These are phyloP conservation scores for Ascidia mentula DNA, from an alignment of 23 tunicate species.

Conservation along the genomic window DNA sequence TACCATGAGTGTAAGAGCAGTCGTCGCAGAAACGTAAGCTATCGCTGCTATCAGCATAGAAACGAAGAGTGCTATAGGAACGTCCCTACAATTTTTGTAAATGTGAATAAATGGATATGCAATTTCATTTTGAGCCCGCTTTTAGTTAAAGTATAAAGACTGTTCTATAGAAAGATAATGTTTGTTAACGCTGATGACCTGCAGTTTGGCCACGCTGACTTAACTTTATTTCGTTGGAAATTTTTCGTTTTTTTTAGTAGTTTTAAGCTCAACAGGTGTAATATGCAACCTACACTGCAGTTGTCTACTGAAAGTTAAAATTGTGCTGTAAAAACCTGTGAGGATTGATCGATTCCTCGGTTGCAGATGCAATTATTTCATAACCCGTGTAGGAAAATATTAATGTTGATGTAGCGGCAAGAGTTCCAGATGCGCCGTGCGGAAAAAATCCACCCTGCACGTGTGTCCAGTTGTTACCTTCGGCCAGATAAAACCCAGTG, in stretches of 20 bases:
- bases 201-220: no score
- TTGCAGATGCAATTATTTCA: slow-evolving; percentile 68
- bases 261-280: no score
- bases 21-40: slow-evolving; percentile 80
- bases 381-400: slow-evolving; percentile 80
- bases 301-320: no score
- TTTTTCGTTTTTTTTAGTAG: no score
- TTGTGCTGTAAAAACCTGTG: slow-evolving; percentile 58
- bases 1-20: slow-evolving; percentile 86
- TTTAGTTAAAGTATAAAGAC: no score
- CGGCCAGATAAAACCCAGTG: slow-evolving; percentile 57
- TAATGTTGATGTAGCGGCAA: slow-evolving; percentile 71
- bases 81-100: slow-evolving; percentile 56
- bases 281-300: no score
- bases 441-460: slow-evolving; percentile 59
- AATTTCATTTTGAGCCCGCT: no score
- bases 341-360: slow-evolving; percentile 69
- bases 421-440: slow-evolving; percentile 65
- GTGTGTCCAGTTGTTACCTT: slow-evolving; percentile 52
- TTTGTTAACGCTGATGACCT: no score
- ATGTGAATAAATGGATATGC: neutral
- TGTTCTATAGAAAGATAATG: no score
- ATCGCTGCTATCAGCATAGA: slow-evolving; percentile 47
- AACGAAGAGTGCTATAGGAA: slow-evolving; percentile 70
- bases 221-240: no score